These are phyloP conservation scores for Tetraodon nigroviridis DNA, from an alignment of 2,113 vertebrate species.

Conservation along the genomic window DNA sequence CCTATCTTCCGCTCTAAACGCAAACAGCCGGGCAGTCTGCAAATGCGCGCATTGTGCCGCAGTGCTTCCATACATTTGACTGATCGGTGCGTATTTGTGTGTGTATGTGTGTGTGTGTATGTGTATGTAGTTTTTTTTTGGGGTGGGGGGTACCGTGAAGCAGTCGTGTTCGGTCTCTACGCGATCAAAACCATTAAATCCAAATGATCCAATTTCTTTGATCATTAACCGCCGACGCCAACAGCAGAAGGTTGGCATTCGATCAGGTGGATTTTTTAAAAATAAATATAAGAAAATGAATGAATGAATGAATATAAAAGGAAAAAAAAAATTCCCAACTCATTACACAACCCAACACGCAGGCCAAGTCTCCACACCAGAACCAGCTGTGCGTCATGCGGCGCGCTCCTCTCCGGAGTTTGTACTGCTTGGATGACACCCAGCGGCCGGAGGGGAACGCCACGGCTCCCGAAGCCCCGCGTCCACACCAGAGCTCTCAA, in stretches of 20 bases:
- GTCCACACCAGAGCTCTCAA: too few relatives aligned
- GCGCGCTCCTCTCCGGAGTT: constrained; percentile 45
- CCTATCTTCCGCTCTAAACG: constrained; percentile 71
- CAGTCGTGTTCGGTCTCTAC: background rate
- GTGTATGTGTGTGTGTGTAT: background rate
- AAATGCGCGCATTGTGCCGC: constrained; percentile 71
- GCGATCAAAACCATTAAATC: background rate
- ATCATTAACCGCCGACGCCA: too few relatives aligned
- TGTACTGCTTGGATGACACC: constrained; percentile 71
- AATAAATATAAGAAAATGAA: too few relatives aligned
- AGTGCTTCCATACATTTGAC: constrained; percentile 68
- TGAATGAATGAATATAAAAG: too few relatives aligned
- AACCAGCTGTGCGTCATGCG: constrained; percentile 63
- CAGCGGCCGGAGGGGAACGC: constrained; percentile 45
- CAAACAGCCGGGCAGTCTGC: constrained; percentile 64
- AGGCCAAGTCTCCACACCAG: constrained; percentile 45
- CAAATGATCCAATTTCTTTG: background rate
- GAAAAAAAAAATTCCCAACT: constrained; percentile 31
- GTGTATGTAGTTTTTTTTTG: too few relatives aligned
- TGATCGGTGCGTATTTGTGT: constrained; percentile 4
- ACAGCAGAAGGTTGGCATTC: background rate
- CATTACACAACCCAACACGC: constrained; percentile 53
- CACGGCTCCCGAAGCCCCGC: background rate
- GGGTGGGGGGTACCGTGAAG: too few relatives aligned
- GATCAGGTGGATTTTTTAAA: background rate